Evolutionary conservation across 2,113 vertebrate genomes (phyloP), one percentile per base, ranked within the genome.

Genomic region (Xiphorhynchus elegans): DNA sequence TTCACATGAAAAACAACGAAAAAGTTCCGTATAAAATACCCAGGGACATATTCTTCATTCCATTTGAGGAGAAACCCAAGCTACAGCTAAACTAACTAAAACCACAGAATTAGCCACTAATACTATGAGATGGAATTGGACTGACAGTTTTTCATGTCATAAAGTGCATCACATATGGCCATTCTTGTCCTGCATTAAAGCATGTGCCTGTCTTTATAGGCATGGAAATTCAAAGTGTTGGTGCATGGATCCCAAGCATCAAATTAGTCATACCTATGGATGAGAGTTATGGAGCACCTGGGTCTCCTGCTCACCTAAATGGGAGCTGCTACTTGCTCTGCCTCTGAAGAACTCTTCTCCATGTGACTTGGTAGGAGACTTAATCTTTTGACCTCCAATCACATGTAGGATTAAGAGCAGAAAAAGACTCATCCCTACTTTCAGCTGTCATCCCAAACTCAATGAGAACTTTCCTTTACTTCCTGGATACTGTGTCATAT

Each of bases 171-270:
- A 44, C 11, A 7, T 10, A 8, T 0, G 0, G 15, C 44, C 35
- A 84, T 31, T 52, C 42, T 25, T 29, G 44, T 46, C 35, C 53
- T 68, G 70, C 46, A 60, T 40, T 40, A 78, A 72, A 91, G 59
- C 47, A 56, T n/a, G 2, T 3, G 17, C 10, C 52, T 0, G 0
- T 13, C 59, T 56, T 50, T 16, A 6, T 15, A 17, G 69, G n/a
- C 37, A 62, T n/a, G 46, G 49, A 91, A 93, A 80, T 35, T 62
- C 21, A 5, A 53, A 73, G 25, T 60, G 53, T 18, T 82, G 70
- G 42, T 12, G 31, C 17, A 4, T 4, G 16, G 46, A 92, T 67
- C 12, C 20, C 75, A 46, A 59, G 52, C 5, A 86, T 6, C 39
- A 31, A 14, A 50, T 55, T 66, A 46, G 9, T 31, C 76, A 73